Percentiles rank a stretch among this genome's conserved stretches.
These are phyloP conservation scores for Rallus limicola DNA, from an alignment of 2,113 vertebrate species.

Conservation along the genomic window DNA sequence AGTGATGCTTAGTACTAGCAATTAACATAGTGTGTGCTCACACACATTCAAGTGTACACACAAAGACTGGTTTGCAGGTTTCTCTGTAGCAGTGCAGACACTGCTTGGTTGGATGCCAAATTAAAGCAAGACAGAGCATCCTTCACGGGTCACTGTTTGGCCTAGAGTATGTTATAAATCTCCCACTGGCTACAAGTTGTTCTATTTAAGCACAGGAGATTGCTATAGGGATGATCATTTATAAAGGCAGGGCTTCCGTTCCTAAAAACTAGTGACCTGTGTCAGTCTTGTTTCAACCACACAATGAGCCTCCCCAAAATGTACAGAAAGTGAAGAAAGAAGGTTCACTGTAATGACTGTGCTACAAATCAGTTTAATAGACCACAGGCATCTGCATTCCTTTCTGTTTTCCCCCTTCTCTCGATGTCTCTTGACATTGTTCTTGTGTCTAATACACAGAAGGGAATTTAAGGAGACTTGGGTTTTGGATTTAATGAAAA, in stretches of 20 bases:
- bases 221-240: constrained; percentile 47
- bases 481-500: neutral
- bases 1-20: neutral
- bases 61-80: neutral
- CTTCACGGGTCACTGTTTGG: constrained; percentile 61
- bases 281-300: neutral
- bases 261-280: constrained; percentile 46
- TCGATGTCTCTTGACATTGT: neutral
- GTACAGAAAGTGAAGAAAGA: constrained; percentile 22
- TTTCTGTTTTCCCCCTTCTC: neutral
- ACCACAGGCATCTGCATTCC: neutral
- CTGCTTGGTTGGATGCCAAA: constrained; percentile 36
- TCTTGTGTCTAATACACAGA: neutral
- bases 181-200: constrained; percentile 34
- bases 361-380: constrained; percentile 41
- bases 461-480: neutral
- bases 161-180: constrained; percentile 58
- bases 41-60: neutral
- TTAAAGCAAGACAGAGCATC: constrained; percentile 43
- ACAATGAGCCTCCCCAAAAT: neutral
- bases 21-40: neutral
- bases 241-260: constrained; percentile 30
- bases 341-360: neutral
- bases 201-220: constrained; percentile 59
- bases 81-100: constrained; percentile 19